A percentile compares a stretch with the other conserved stretches of the same genome.
Evolutionary conservation across 2,888 invertebrate species (phyloP).

Genomic region (Asteroscopus sphinx): DNA sequence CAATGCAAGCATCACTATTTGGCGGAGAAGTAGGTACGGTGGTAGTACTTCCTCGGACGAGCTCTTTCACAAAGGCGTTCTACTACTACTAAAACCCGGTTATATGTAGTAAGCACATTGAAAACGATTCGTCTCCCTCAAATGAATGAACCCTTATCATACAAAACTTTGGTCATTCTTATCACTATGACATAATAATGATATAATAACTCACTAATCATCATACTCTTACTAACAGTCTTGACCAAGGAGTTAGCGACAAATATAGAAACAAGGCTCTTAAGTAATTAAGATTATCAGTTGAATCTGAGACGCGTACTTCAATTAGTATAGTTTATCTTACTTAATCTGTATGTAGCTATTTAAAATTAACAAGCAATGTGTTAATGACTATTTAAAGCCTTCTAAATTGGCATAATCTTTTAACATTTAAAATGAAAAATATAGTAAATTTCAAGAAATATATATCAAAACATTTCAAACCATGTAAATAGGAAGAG

Average conservation of each 20-base stretch:
- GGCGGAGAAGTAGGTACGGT: no score
- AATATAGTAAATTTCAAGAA: no score
- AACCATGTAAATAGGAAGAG: no score
- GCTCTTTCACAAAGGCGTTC: no score
- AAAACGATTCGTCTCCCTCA: neutral
- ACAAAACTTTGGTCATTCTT: slow-evolving; percentile 28
- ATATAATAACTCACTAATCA: slow-evolving; percentile 16
- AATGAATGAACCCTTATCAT: slow-evolving; percentile 34
- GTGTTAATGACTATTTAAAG: neutral
- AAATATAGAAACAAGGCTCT: slow-evolving; percentile 27
- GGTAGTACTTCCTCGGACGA: no score
- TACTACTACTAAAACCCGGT: no score
- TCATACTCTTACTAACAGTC: slow-evolving; percentile 1
- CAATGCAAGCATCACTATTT: no score
- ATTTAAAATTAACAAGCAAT: neutral
- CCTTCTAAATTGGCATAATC: neutral
- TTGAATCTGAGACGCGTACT: slow-evolving; percentile 31
- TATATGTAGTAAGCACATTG: no score
- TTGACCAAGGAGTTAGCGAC: slow-evolving; percentile 13
- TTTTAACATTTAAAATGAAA: neutral
- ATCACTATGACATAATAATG: slow-evolving; percentile 19
- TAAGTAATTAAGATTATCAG: slow-evolving; percentile 43
- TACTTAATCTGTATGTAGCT: slow-evolving; percentile 23
- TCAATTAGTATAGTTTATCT: slow-evolving; percentile 31
- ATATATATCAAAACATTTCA: no score